Evolutionary conservation across 2,888 invertebrate species (phyloP).

Genomic region (Acanthacorydalis orientalis): DNA sequence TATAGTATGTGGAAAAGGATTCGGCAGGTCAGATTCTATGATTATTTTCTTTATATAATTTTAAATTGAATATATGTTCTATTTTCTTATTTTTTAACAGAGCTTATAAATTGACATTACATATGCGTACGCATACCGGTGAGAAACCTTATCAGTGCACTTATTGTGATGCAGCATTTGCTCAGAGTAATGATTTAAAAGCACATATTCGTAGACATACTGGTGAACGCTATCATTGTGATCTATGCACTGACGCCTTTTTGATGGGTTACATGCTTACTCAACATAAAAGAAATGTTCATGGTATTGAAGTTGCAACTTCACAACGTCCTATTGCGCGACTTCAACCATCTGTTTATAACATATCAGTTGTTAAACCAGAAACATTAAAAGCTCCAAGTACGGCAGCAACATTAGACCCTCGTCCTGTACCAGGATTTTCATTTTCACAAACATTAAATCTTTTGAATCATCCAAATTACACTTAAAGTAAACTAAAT

Average conservation of each 20-base stretch:
- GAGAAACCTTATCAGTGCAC: constrained; percentile 14
- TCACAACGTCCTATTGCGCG: not conserved
- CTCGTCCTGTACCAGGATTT: not conserved
- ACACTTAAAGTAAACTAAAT: not conserved
- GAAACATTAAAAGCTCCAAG: not conserved
- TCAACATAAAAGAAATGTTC: constrained; percentile 33
- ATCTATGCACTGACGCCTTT: constrained; percentile 34
- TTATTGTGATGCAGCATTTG: constrained; percentile 37
- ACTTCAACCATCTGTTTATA: not conserved
- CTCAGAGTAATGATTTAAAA: constrained; percentile 39
- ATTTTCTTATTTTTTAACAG: constrained; percentile 18
- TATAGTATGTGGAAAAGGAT: constrained; percentile 26
- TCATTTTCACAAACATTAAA: constrained; percentile 1
- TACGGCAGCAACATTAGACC: not conserved
- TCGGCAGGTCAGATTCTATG: constrained; percentile 21
- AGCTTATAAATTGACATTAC: constrained; percentile 37
- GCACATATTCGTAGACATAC: constrained; percentile 38
- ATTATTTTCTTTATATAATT: too few relatives aligned
- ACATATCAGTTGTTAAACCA: not conserved
- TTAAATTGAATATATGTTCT: too few relatives aligned
- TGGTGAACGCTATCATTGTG: constrained; percentile 39
- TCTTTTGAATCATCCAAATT: not conserved
- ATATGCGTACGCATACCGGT: constrained; percentile 13
- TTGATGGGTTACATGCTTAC: constrained; percentile 37
- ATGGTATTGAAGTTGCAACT: constrained; percentile 16